Evolutionary conservation across 2,797 vertebrate genomes (phyloP).

Genomic region (Pipistrellus nathusii): DNA sequence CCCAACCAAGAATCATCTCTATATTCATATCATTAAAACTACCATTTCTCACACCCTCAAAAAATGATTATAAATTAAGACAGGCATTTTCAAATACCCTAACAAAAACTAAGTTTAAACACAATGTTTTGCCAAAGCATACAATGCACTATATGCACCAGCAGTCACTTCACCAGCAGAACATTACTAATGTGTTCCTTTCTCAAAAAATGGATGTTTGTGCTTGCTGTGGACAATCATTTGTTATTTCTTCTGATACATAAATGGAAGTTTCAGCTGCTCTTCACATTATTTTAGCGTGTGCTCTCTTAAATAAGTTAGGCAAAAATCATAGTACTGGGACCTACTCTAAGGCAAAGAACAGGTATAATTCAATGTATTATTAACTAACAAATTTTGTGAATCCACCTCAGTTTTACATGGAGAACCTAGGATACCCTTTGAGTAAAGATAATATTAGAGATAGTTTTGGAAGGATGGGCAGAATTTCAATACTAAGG

Average conservation of each 20-base stretch:
- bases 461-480: neutral
- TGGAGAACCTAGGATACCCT: neutral
- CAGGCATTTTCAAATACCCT: conserved; percentile 47
- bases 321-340: neutral
- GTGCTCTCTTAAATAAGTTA: conserved; percentile 7
- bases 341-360: neutral
- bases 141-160: neutral
- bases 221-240: neutral
- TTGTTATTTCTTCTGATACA: neutral
- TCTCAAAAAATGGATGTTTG: conserved; percentile 27
- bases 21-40: neutral
- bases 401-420: neutral
- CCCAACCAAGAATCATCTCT: neutral
- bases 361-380: neutral
- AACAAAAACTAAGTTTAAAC: conserved; percentile 75
- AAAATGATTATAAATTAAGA: conserved; percentile 69
- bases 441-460: neutral
- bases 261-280: neutral
- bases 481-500: neutral
- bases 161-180: conserved; percentile 58
- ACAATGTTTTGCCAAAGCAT: conserved; percentile 75
- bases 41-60: neutral
- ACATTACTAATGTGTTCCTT: conserved; percentile 62
- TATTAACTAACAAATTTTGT: neutral
- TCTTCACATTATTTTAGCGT: neutral